Base-by-base conservation (phyloP, 2,797 vertebrate species). In the Triplophysa yarkandensis region DNA sequence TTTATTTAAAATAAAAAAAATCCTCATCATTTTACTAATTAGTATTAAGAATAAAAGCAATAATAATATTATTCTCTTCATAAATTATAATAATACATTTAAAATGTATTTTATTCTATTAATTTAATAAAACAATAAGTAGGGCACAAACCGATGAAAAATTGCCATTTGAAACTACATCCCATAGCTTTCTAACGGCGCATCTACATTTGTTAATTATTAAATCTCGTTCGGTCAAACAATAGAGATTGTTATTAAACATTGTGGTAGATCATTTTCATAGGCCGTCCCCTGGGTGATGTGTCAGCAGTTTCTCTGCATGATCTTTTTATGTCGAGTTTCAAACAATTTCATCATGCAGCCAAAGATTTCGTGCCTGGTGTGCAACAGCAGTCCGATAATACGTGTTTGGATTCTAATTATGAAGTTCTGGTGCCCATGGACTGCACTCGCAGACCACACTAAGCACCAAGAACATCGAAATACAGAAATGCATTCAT, bases 381-480 rank as follows among this genome's bases (percentile, higher is more conserved):
- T 91, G 90, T 91, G 91, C 90, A 88, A 86, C 82, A 86, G 87
- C 87, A 83, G 79, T 80, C 84, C 81, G 80, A 89, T 88, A 90
- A 90, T 90, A 91, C 87, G 87, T 91, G 91, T 92, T 91, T 91
- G 89, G 89, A 88, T 93, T 92, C 88, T 91, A 92, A 92, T 93
- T 91, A 92, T 88, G 86, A 86, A 88, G 88, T 89, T 90, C 89
- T 92, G 78, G 86, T 87, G 88, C 89, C 92, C 74, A 82, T 92
- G 89, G 90, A 88, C 87, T 90, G 88, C 85, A 89, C 85, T 88
- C 86, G 87, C 87, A 86, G 90, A 91, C 90, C 89, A 91, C 89
- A 86, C 88, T 87, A 87, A 90, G 91, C 88, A 88, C 92, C 90
- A 91, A 91, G 86, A 88, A 84, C 81, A 82, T 65, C 83, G 85